Conservation (phyloP, 1,140 invertebrate genomes). For the Ceratosolen solmsi region DNA sequence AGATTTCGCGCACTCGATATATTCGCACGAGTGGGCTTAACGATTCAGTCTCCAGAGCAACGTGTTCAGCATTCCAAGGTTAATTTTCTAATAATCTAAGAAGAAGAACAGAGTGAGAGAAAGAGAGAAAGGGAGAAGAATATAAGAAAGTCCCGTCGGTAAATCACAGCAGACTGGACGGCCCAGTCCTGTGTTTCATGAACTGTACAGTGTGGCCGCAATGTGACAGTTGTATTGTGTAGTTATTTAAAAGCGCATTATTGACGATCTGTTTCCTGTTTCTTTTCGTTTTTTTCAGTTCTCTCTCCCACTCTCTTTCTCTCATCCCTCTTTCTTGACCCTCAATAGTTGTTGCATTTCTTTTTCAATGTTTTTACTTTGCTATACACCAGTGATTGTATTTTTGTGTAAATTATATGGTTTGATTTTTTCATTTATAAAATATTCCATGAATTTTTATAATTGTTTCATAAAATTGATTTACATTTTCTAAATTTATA, state of each 20-base stretch:
- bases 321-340: background rate
- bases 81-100: conserved; percentile 38
- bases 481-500: no score
- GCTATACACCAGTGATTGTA: no score
- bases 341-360: background rate
- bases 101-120: background rate
- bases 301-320: background rate
- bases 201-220: background rate
- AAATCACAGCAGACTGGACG: conserved; percentile 48
- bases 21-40: conserved; percentile 41
- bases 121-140: background rate
- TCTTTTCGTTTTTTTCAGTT: background rate
- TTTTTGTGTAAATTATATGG: no score
- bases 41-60: conserved; percentile 45
- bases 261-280: background rate
- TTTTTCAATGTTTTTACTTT: no score
- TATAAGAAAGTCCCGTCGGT: conserved; percentile 11
- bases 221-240: background rate
- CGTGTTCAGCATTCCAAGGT: conserved; percentile 51
- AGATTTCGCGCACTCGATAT: conserved; percentile 42
- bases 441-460: no score
- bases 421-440: no score
- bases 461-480: no score
- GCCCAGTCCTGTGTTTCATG: conserved; percentile 24
- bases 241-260: background rate